Base-by-base conservation (phyloP, 2,888 invertebrate species). In the Galeopsomyia nigrocyanea region DNA sequence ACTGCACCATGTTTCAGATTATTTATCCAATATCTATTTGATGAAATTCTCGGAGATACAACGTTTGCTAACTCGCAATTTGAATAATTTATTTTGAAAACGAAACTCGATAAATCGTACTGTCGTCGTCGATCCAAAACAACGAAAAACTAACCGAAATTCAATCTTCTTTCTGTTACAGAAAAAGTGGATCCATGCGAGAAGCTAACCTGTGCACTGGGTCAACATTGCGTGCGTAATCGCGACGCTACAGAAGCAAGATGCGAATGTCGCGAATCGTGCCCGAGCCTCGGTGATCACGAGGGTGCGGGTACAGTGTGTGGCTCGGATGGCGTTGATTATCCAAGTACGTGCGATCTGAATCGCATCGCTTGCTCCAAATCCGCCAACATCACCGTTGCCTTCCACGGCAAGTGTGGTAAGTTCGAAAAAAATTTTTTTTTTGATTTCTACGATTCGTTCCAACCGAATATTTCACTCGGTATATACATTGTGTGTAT, bases 401-500 rank as follows among this genome's bases (percentile, higher is more conserved):
- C 94, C 80, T 95, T 94, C 82, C 90, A 90, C 77, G 96, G 96
- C 73, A 93, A 94, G 87, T 97, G 97, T 87, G 95, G 96, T 96
- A 86, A 91, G 71, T 19, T 10, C 3, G 19, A 16, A 2, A 6
- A n/a, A n/a, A n/a, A 26, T 26, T 22, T 50, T n/a, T 13, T 9
- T 19, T 10, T 9, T 31, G 7, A 31, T 31, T 13, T 39, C 39
- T 5, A 10, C 5, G 7, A 39, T 26, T 26, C 26, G 5, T 26
- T 26, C 26, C 3, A 26, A n/a, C n/a, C n/a, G 3, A 26, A 26
- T 26, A 5, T 26, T 2, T 26, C 5, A 26, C 5, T 26, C 5
- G 26, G 26, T 26, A 26, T 26, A 57, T 26, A 14, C 14, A 19
- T n/a, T 39, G 21, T 6, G 13, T 39, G 39, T 26, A 56, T 56